Evolutionary conservation across 2,797 vertebrate genomes (phyloP), one percentile per base, ranked within the genome.

Genomic region (Enteromius radiatus): DNA sequence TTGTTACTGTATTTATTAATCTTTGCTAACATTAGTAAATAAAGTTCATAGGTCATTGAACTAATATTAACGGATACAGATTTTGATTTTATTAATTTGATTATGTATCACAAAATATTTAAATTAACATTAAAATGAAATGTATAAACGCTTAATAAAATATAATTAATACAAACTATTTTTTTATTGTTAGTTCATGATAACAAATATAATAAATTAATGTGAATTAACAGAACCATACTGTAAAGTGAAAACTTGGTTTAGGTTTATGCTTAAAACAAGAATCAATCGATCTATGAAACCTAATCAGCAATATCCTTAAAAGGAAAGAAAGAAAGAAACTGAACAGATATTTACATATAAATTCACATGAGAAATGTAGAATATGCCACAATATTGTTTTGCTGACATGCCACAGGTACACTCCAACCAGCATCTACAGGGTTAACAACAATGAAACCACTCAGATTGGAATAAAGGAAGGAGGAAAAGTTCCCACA

Each of bases 401-500:
- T 23, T 21, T 71, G 79, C 21, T 12, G n/a, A 23, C 70, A 33
- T 82, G 88, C 88, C 91, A 94, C 94, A 95, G 94, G 94, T 95
- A 93, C 90, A 91, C 90, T 92, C 92, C 91, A 90, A 91, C 92
- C 91, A 90, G 90, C 88, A 92, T 89, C 90, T 92, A 92, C 89
- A 91, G 90, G 90, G 93, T 92, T 94, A 93, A 94, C 88, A 86
- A 88, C 90, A 91, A 92, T 92, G 93, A 94, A 93, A 92, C 92
- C 90, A 90, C 90, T 86, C 89, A 90, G 92, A 67, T 78, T 79
- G 82, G 90, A 93, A 92, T 91, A 93, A 94, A 91, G 80, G 84
- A 87, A 88, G 83, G 84, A 87, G 86, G 85, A 92, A 90, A 90
- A 89, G 89, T 96, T 96, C 94, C 94, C 94, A 95, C 94, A 95